Percentiles rank a stretch among this genome's conserved stretches.
These are phyloP conservation scores for Drosophila fulvimacula DNA, from an alignment of 2,888 invertebrate species.

Conservation along the genomic window DNA sequence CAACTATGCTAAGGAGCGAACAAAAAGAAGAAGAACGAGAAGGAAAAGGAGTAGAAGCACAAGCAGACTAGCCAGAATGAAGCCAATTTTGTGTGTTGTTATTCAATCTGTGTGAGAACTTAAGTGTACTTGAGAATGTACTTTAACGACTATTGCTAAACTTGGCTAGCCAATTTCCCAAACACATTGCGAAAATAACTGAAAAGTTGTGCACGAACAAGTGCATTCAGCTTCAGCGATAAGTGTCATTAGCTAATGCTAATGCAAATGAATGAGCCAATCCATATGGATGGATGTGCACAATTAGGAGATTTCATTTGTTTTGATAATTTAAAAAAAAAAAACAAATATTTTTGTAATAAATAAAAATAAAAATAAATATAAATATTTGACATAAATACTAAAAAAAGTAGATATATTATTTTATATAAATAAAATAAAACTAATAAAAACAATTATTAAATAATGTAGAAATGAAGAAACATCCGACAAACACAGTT, in stretches of 20 bases:
- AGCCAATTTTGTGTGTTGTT: slow-evolving; percentile 8
- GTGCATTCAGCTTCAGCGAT: not conserved
- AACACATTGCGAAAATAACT: too few relatives aligned
- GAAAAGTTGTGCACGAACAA: slow-evolving; percentile 5
- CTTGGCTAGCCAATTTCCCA: not conserved
- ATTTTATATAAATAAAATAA: too few relatives aligned
- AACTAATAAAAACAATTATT: too few relatives aligned
- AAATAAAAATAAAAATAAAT: too few relatives aligned
- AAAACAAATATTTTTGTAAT: too few relatives aligned
- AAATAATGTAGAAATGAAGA: too few relatives aligned
- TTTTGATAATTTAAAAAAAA: too few relatives aligned
- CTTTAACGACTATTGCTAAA: slow-evolving; percentile 10
- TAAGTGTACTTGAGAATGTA: not conserved
- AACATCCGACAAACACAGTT: too few relatives aligned
- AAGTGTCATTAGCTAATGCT: slow-evolving; percentile 4
- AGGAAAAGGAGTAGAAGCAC: not conserved
- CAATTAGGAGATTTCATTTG: too few relatives aligned
- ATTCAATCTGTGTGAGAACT: slow-evolving; percentile 3
- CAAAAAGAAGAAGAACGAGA: not conserved
- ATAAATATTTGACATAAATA: too few relatives aligned
- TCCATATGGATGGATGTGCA: too few relatives aligned
- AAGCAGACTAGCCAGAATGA: not conserved
- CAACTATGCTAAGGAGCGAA: slow-evolving; percentile 4
- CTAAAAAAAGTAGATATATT: too few relatives aligned
- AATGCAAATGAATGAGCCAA: slow-evolving; percentile 2